Evolutionary conservation across 2,113 vertebrate genomes (phyloP), one percentile per base, ranked within the genome.

Genomic region (Aphelocoma coerulescens): DNA sequence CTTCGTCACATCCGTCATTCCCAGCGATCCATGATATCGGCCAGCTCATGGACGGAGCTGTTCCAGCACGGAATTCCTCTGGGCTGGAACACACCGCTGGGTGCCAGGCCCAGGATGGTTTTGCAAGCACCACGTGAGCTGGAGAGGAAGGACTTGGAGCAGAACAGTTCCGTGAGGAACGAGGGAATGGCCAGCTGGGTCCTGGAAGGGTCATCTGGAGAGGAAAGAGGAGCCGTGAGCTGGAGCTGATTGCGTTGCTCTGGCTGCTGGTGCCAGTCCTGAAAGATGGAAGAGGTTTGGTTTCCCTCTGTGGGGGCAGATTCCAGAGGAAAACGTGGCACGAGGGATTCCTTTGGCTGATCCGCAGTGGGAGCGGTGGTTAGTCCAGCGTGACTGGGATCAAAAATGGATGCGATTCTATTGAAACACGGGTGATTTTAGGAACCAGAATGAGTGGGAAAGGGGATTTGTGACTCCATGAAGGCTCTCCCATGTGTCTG

Each of bases 11-110:
- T 39, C 48, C 20, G 1, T 52, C 58, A 3, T 52, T 77, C 39
- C 22, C 19, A 5, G 43, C 16, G 0, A 10, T 23, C 35, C 63
- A 0, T 11, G 6, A 1, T 11, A 10, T 3, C 2, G 8, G 32
- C 27, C 46, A 15, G 0, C 66, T 76, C 44, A 0, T 0, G 63
- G 82, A 5, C 16, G 17, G 76, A 28, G 54, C 24, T 16, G 24
- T 20, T 35, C 32, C 33, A 9, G 51, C 67, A 2, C 1, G 23
- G 49, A 49, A 63, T 44, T 74, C 55, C 35, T 27, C 35, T 26
- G 51, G 16, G 30, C 13, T 24, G 35, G 49, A 24, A 7, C 9
- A 18, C 39, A 10, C 3, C 7, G 0, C 12, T 5, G n/a, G 66
- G 9, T 72, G 19, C 37, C n/a, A 20, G 37, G 27, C 28, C 17